These are phyloP conservation scores for Sylvietta virens DNA, from an alignment of 2,113 vertebrate genomes.

Conservation along the genomic window DNA sequence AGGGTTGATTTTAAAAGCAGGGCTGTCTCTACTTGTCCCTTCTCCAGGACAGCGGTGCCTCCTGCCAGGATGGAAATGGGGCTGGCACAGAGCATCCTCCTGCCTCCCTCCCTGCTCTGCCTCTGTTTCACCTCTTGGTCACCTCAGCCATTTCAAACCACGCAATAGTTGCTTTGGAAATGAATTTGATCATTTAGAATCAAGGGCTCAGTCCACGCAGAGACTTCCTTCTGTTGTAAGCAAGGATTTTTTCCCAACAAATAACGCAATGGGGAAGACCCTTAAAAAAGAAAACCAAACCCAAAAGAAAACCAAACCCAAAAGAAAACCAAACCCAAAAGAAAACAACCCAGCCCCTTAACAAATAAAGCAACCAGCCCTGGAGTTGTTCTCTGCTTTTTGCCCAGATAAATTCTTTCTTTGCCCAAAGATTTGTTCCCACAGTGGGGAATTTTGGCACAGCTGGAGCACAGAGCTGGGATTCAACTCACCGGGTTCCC, in stretches of 20 bases:
- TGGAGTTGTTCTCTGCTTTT: not conserved
- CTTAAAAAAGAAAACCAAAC: rapidly evolving
- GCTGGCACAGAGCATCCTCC: not conserved
- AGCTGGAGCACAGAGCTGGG: not conserved
- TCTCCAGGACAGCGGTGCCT: rapidly evolving
- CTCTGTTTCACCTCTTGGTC: not conserved
- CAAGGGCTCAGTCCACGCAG: not conserved
- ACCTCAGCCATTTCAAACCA: not conserved
- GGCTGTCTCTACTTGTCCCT: not conserved
- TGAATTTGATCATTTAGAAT: not conserved
- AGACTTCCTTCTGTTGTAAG: not conserved
- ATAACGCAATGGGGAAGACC: rapidly evolving
- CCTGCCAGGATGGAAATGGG: not conserved
- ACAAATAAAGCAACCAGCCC: not conserved
- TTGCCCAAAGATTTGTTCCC: not conserved
- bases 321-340: no score
- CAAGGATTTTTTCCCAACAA: not conserved
- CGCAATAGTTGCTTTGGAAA: not conserved
- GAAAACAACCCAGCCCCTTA: not conserved
- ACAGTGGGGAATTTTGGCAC: not conserved
- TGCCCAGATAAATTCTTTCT: not conserved
- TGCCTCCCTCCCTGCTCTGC: not conserved
- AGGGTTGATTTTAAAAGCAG: not conserved
- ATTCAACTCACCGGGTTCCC: not conserved
- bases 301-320: not conserved